Conservation (phyloP, 2,113 vertebrate genomes). For the Aptenodytes patagonicus region DNA sequence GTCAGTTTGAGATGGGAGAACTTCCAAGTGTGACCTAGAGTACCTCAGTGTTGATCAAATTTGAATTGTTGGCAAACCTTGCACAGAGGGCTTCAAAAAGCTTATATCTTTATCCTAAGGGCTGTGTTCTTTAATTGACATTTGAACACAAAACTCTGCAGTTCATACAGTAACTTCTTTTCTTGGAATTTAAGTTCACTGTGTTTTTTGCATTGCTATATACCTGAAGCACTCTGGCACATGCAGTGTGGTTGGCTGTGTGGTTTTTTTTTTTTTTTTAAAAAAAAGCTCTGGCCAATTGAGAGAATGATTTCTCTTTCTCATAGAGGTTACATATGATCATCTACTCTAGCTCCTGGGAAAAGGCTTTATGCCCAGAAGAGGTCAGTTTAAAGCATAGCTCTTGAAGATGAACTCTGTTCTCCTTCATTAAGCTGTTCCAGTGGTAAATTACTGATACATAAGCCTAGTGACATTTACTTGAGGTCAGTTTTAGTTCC, state of each 20-base stretch:
- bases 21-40: not conserved
- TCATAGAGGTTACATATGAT: not conserved
- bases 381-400: not conserved
- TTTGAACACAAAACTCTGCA: not conserved
- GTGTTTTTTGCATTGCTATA: not conserved
- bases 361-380: not conserved
- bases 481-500: not conserved
- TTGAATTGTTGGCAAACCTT: not conserved
- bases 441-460: not conserved
- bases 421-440: not conserved
- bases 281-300: not conserved
- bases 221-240: not conserved
- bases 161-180: not conserved
- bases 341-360: not conserved
- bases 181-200: not conserved
- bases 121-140: not conserved
- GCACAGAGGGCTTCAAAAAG: not conserved
- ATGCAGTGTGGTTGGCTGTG: not conserved
- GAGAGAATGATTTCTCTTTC: not conserved
- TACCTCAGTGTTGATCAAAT: not conserved
- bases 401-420: not conserved
- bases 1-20: not conserved
- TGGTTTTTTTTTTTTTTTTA: too few relatives aligned
- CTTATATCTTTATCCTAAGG: not conserved
- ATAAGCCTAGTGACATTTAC: not conserved